phyloP scores from a whole-genome alignment of 2,113 vertebrate species.

The Oryzias melastigma region DNA sequence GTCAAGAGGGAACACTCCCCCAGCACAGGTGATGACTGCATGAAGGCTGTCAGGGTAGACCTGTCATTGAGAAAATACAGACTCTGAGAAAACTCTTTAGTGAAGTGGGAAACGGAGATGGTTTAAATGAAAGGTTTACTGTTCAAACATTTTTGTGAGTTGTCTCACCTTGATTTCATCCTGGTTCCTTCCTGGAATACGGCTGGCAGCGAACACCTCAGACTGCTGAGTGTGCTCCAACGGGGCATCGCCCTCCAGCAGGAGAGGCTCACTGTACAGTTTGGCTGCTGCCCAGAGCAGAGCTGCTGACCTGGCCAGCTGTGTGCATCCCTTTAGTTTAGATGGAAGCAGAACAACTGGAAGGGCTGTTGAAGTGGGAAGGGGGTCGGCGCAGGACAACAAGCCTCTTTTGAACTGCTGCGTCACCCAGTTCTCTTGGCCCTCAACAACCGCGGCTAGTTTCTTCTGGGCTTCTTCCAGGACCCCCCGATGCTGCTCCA shows the following conservation, averaged over 20 bases:
- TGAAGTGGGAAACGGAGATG: neutral
- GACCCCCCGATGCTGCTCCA: conserved; percentile 62
- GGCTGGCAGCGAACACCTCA: conserved; percentile 74
- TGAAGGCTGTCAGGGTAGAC: conserved; percentile 78
- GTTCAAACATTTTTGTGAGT: neutral
- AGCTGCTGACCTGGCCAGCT: conserved; percentile 69
- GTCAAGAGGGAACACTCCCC: conserved; percentile 73
- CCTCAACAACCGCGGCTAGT: conserved; percentile 25
- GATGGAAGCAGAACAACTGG: conserved; percentile 71
- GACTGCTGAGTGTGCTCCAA: conserved; percentile 78
- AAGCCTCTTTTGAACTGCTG: conserved; percentile 75
- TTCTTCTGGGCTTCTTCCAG: conserved; percentile 63
- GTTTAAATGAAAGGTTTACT: neutral
- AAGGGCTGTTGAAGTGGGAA: conserved; percentile 76
- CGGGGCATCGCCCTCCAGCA: conserved; percentile 68
- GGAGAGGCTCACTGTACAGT: conserved; percentile 69
- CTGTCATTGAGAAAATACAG: conserved; percentile 41
- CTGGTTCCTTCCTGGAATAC: conserved; percentile 68
- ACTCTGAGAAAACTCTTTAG: neutral
- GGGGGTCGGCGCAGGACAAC: conserved; percentile 67
- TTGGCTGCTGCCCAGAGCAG: conserved; percentile 77
- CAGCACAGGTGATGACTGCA: conserved; percentile 68
- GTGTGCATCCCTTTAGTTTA: conserved; percentile 43
- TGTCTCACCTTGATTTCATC: conserved; percentile 75
- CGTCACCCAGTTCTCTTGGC: conserved; percentile 79